Evolutionary conservation across 2,113 vertebrate species (phyloP).

Genomic region (Helogale parvula): DNA sequence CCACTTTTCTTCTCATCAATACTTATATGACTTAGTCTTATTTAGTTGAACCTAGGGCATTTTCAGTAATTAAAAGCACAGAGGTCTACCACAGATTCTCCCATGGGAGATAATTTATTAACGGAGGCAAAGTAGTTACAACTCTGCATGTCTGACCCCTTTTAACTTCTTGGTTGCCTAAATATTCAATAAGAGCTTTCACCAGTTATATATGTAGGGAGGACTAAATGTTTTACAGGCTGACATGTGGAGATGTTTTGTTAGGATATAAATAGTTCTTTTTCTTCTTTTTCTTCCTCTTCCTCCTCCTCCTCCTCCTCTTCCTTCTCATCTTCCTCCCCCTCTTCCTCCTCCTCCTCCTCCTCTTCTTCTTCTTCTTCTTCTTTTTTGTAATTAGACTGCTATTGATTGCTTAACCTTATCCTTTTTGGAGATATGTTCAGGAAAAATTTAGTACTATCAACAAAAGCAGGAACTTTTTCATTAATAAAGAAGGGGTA

Average conservation of each 20-base stretch:
- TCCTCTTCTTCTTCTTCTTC: neutral
- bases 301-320: neutral
- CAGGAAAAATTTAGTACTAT: slow-evolving; percentile 35
- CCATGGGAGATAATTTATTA: slow-evolving; percentile 18
- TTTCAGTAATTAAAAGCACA: slow-evolving; percentile 50
- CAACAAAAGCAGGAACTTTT: neutral
- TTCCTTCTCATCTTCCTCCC: neutral
- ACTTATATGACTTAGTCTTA: slow-evolving; percentile 12
- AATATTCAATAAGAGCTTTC: slow-evolving; percentile 41
- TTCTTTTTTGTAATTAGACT: neutral
- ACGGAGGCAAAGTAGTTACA: neutral
- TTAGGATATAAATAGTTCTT: neutral
- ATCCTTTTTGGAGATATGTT: neutral
- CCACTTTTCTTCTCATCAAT: neutral
- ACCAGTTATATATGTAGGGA: neutral
- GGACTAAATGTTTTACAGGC: neutral
- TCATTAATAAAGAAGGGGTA: neutral
- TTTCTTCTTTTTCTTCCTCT: neutral
- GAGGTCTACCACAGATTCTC: neutral
- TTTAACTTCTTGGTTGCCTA: slow-evolving; percentile 35
- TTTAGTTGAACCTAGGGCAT: slow-evolving; percentile 28
- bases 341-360: neutral
- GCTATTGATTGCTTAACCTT: neutral
- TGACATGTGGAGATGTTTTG: slow-evolving; percentile 11
- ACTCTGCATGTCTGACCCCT: neutral